A percentile compares a stretch with the other conserved stretches of the same genome.
phyloP scores from a whole-genome alignment of 2,113 vertebrate species.

The Microcebus jonahi region DNA sequence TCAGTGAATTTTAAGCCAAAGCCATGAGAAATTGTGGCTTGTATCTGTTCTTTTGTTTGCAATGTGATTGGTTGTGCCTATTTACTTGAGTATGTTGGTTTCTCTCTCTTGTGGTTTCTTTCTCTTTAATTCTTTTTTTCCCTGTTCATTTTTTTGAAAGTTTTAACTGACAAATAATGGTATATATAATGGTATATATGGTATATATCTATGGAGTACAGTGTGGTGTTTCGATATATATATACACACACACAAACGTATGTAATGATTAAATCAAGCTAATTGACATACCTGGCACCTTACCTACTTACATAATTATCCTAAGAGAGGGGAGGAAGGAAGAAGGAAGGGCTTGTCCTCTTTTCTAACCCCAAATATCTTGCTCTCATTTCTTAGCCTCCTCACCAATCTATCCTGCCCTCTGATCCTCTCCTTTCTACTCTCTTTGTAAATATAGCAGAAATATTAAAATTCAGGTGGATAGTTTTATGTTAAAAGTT shows the following conservation, averaged over 20 bases:
- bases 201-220: too few relatives aligned
- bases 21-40: not conserved
- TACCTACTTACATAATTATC: not conserved
- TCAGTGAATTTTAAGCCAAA: constrained; percentile 34
- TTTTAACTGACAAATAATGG: not conserved
- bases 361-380: not conserved
- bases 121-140: not conserved
- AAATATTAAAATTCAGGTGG: not conserved
- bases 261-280: not conserved
- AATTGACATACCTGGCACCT: not conserved
- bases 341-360: not conserved
- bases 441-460: not conserved
- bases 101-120: not conserved
- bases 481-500: not conserved
- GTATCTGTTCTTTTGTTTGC: not conserved
- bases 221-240: too few relatives aligned
- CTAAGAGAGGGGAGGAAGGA: not conserved
- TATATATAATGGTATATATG: not conserved
- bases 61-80: not conserved
- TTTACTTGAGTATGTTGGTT: not conserved
- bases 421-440: rapidly evolving
- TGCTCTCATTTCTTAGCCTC: not conserved
- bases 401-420: not conserved
- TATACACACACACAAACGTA: too few relatives aligned
- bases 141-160: not conserved